Evolutionary conservation across 2,113 vertebrate genomes (phyloP).

Genomic region (Phyllopteryx taeniolatus): DNA sequence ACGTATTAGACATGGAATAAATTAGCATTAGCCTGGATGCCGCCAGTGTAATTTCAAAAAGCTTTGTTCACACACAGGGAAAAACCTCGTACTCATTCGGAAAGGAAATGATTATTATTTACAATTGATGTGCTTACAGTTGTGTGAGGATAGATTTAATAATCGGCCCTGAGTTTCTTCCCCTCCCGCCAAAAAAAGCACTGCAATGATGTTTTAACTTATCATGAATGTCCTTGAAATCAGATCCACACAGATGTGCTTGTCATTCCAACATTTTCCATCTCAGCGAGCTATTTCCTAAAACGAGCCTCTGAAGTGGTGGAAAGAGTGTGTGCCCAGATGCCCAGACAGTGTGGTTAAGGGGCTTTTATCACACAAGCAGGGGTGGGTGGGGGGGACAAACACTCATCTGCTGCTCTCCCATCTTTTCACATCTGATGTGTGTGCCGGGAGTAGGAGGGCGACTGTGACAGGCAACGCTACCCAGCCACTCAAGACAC

Average conservation of each 20-base stretch:
- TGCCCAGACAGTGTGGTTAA: slow-evolving; percentile 47
- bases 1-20: no score
- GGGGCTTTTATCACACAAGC: slow-evolving; percentile 44
- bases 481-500: slow-evolving; percentile 40
- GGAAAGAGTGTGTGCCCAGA: slow-evolving; percentile 38
- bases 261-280: slow-evolving; percentile 19
- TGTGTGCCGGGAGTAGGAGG: slow-evolving; percentile 14
- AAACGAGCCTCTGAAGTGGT: slow-evolving; percentile 50
- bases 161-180: background rate
- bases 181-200: background rate
- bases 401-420: slow-evolving; percentile 32
- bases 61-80: no score
- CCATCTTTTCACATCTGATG: slow-evolving; percentile 26
- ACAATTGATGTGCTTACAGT: background rate
- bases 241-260: slow-evolving; percentile 16
- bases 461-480: slow-evolving; percentile 41
- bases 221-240: slow-evolving; percentile 10
- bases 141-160: background rate
- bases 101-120: background rate
- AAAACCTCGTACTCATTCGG: no score
- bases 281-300: slow-evolving; percentile 26
- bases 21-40: no score
- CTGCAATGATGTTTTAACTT: background rate
- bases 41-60: no score
- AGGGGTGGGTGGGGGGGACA: slow-evolving; percentile 9